Evolutionary conservation across 2,113 vertebrate species (phyloP), one percentile per base, ranked within the genome.

Genomic region (Cyprinodon variegatus): DNA sequence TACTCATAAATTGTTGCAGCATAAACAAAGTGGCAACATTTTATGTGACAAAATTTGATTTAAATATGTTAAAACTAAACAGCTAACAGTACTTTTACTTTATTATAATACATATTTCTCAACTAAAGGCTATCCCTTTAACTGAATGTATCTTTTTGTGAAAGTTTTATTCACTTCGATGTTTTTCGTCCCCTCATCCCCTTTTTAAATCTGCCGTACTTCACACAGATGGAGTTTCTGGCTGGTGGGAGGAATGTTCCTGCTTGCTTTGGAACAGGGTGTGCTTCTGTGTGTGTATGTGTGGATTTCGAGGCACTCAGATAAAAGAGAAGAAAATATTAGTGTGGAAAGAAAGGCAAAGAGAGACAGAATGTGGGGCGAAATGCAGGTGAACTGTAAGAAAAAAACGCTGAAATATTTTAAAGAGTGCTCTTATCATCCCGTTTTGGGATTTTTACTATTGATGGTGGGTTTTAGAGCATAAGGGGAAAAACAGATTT

Each of bases 191-290:
- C 11, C 60, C 3, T 48, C 72, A 64, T 81, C 53, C 3, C 39
- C 48, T 53, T 72, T 65, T 68, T 38, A 20, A 68, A 64, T 61
- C 15, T 60, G 72, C 41, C 10, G 37, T 70, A 38, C 80, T 78
- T 79, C 74, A 36, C 80, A 78, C 62, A 75, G 77, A 6, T 76
- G 37, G 45, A 77, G 64, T 68, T 85, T 77, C n/a, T 86, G 79
- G 77, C 79, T 77, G 69, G 81, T 81, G 77, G 60, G 64, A 89
- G 77, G 82, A 88, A 84, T 87, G 73, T 79, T 87, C 81, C 85
- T 78, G 73, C 83, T 70, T 64, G 57, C 68, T 79, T 57, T 67
- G 73, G 61, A 84, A 75, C 66, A 67, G 83, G 37, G 81, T 81
- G 72, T 65, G 29, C 68, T 63, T 65, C 60, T 39, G 50, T 9